Conservation (phyloP, 2,888 invertebrate species). For the Linnaemya vulpina region DNA sequence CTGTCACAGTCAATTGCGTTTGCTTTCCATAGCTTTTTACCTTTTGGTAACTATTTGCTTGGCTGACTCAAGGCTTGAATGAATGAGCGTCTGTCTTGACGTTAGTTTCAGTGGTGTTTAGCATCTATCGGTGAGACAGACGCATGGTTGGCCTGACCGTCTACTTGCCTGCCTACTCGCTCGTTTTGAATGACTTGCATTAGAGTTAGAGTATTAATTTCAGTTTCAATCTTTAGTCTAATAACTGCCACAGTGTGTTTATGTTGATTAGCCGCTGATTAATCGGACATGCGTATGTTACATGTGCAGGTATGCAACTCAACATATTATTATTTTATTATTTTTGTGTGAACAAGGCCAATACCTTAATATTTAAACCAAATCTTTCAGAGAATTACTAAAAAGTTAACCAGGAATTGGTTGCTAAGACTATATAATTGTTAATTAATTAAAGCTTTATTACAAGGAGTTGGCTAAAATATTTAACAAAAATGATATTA, state of each 20-base stretch:
- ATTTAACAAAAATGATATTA: too few species aligned
- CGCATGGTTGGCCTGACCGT: neutral
- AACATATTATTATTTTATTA: too few species aligned
- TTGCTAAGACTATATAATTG: too few species aligned
- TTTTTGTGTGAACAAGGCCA: constrained; percentile 38
- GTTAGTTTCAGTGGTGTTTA: neutral
- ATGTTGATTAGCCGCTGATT: constrained; percentile 61
- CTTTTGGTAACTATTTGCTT: constrained; percentile 35
- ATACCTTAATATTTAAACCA: constrained; percentile 48
- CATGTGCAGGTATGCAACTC: constrained; percentile 62
- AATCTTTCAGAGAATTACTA: constrained; percentile 2
- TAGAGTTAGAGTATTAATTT: constrained; percentile 21
- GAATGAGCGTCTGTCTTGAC: constrained; percentile 30
- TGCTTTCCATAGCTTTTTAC: constrained; percentile 26
- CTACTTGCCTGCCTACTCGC: constrained; percentile 11
- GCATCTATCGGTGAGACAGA: neutral
- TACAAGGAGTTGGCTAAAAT: too few species aligned
- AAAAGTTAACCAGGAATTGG: neutral
- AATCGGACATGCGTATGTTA: constrained; percentile 66
- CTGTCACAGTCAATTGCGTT: constrained; percentile 71
- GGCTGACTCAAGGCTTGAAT: constrained; percentile 37
- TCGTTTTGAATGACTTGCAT: constrained; percentile 44
- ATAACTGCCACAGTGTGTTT: constrained; percentile 34
- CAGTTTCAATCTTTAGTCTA: constrained; percentile 2
- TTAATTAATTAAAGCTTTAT: too few species aligned